Base-by-base conservation (phyloP, 2,797 vertebrate species). In the Coranthus polyacanthus region DNA sequence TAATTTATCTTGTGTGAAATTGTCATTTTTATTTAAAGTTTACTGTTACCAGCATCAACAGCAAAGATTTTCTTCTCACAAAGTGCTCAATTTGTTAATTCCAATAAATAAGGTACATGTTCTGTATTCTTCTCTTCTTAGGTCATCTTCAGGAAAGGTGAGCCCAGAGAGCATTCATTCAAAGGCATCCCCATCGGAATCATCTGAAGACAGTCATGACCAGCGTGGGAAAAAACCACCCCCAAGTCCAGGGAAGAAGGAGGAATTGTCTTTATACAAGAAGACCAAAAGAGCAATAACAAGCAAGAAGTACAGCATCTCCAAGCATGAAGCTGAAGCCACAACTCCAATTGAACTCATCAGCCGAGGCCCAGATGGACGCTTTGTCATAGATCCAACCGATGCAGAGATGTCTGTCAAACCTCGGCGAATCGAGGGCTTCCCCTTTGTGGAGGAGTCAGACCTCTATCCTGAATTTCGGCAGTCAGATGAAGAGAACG, bases 281-380 rank as follows among this genome's bases (percentile, higher is more conserved):
- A 99, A 98, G 92, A 98, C 97, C 86, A 99, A 98, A 92, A 92
- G 97, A 93, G 97, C 97, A 93, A 98, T 99, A 95, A 97, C 95
- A 89, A 97, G 96, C 93, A 98, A 97, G 93, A 98, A 97, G 87
- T 97, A 98, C 81, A 95, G 94, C 2, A 95, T 96, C 80, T 95
- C 97, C 79, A 99, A 97, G 88, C 96, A 96, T 0, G 97, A 98
- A 79, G 78, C 88, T 11, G 93, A 94, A 80, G 88, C 91, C 75
- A 94, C 93, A 3, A 90, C 95, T 12, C 97, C 96, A 3, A 92
- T 99, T 65, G 97, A 99, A 86, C 94, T 95, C 20, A 99, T 98
- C 82, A 94, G 94, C 84, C 94, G 97, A 0, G 97, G 97, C 26
- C 96, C 97, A 0, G 97, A 98, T 2, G 97, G 97, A 10, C 96